A percentile compares a stretch with the other conserved stretches of the same genome.
These are phyloP conservation scores for Lepidostoma basale DNA, from an alignment of 1,140 invertebrate genomes.

Conservation along the genomic window DNA sequence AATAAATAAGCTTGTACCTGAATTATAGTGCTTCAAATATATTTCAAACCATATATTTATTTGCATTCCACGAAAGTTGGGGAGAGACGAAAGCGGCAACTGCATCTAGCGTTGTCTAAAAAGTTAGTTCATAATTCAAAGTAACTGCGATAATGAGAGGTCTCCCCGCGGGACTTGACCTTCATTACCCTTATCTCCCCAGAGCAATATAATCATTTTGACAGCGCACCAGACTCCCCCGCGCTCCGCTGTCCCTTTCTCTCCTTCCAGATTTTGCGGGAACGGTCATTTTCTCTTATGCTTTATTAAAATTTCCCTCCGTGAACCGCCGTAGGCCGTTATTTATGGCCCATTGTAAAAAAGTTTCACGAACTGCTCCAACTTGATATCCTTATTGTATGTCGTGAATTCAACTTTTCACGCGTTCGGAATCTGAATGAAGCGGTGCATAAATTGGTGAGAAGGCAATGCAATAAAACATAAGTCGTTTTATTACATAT, in stretches of 20 bases:
- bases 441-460: neutral
- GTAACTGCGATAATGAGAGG: constrained; percentile 46
- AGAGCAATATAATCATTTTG: constrained; percentile 47
- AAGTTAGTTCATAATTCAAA: constrained; percentile 46
- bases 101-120: constrained; percentile 30
- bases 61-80: too few species aligned
- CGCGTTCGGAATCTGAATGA: neutral
- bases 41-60: too few species aligned
- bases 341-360: constrained; percentile 41
- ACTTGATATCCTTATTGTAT: constrained; percentile 27
- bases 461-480: too few species aligned
- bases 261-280: constrained; percentile 12
- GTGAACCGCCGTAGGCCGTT: constrained; percentile 12
- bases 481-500: too few species aligned
- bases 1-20: too few species aligned
- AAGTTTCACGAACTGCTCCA: constrained; percentile 40
- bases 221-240: constrained; percentile 33
- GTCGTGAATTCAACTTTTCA: constrained; percentile 4
- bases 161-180: constrained; percentile 42
- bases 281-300: constrained; percentile 39
- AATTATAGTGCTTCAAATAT: too few species aligned
- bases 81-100: too few species aligned
- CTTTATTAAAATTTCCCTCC: constrained; percentile 43
- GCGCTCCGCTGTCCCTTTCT: neutral
- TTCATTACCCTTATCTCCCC: constrained; percentile 47